phyloP scores from a whole-genome alignment of 2,888 invertebrate species.

The Caenorhabditis panamensis region DNA sequence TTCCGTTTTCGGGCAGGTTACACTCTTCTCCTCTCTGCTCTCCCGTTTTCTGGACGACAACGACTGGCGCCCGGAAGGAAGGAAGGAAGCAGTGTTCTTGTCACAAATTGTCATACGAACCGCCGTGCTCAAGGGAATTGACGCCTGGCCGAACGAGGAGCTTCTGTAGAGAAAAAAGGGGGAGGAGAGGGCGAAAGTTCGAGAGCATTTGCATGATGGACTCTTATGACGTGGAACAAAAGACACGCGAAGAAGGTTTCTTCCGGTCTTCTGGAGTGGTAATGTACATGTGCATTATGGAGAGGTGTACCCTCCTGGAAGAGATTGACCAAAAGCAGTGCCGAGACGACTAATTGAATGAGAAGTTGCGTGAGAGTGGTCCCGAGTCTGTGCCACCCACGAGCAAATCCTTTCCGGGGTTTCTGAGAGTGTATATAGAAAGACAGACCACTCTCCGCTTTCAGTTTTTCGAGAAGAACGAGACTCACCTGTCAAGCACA shows the following conservation, averaged over 20 bases:
- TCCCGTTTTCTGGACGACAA: not conserved
- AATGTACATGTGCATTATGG: conserved; percentile 45
- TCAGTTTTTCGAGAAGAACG: not conserved
- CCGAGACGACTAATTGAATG: conserved; percentile 39
- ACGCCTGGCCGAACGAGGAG: conserved; percentile 12
- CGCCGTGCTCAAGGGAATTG: conserved; percentile 44
- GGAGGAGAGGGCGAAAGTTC: conserved; percentile 9
- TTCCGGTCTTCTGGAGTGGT: conserved; percentile 36
- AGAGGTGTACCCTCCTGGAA: conserved; percentile 2
- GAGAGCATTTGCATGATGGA: conserved; percentile 31
- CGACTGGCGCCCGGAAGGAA: not conserved
- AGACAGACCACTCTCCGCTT: not conserved
- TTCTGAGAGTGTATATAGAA: too few relatives aligned
- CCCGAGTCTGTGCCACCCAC: conserved; percentile 9
- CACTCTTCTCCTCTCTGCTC: conserved; percentile 3
- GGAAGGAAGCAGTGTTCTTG: conserved; percentile 48
- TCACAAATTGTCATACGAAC: conserved; percentile 57
- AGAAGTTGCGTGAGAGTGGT: conserved; percentile 20
- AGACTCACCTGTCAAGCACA: conserved; percentile 46
- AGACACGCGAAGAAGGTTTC: not conserved
- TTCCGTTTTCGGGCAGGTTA: conserved; percentile 45
- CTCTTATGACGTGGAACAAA: conserved; percentile 32
- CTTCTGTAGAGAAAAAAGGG: not conserved
- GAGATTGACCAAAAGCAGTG: too few relatives aligned
- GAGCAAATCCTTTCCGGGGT: conserved; percentile 1